Base-by-base conservation (phyloP, 2,113 vertebrate genomes). In the Peromyscus maniculatus region DNA sequence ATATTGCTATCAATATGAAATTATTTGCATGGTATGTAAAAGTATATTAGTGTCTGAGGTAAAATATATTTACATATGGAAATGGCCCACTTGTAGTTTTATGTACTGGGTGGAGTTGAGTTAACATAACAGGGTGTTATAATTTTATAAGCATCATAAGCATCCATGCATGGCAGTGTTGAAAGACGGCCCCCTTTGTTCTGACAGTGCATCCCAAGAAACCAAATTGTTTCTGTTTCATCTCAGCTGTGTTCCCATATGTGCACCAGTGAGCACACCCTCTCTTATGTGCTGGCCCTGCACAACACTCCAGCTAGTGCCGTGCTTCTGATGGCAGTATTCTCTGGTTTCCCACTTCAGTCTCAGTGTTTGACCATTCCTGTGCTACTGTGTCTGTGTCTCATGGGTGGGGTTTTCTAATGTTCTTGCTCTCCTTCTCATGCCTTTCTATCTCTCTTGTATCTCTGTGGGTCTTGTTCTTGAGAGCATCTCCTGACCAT, bases 181-280 rank as follows among this genome's bases (percentile, higher is more conserved):
- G 4, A 31, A 3, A 22, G 22, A 17, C 15, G 22, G 7, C 59
- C 33, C 1, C 13, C 72, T 89, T 67, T 88, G 8, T 26, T 55
- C 82, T 91, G 33, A 49, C 15, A 93, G 22, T 11, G 16, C 19
- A 49, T 31, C n/a, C 17, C 57, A 12, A 12, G 28, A 59, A 57
- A 75, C 28, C 33, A 49, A 71, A 57, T 3, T 1, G 2, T 43
- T 64, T 91, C 52, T 3, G 11, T 59, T 52, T 16, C 21, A 78
- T 59, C 66, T 80, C 39, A 74, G 46, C 66, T 49, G n/a, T 17
- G 24, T 33, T 82, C 36, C 69, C 39, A 43, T 55, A 59, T 19
- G 5, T n/a, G 3, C 0, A 39, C 12, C 33, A 46, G 1, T 31
- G 46, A 9, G 1, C 9, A 43, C 2, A 39, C 52, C 89, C 46